A percentile compares a stretch with the other conserved stretches of the same genome.
phyloP scores from a whole-genome alignment of 30 jellyfish, hydroid and myxozoan genomes.

The Rhopilema esculentum region DNA sequence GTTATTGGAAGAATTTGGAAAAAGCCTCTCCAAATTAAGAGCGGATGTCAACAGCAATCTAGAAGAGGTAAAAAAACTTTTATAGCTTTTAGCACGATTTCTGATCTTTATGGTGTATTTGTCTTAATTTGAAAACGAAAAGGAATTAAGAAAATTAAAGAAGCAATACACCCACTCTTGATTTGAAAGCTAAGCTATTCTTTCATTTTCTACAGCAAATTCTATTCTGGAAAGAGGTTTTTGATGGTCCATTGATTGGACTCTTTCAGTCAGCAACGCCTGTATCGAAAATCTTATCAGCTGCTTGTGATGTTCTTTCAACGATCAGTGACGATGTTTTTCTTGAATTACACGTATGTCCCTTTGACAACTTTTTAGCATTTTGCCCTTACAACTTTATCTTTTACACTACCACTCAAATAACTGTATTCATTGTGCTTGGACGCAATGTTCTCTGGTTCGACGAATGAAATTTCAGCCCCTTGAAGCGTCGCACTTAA shows the following conservation, averaged over 20 bases:
- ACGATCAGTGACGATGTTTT: conserved; percentile 49
- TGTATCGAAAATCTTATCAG: conserved; percentile 43
- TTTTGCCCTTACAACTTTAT: too few relatives aligned
- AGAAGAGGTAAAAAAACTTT: conserved; percentile 25
- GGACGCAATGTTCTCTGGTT: too few relatives aligned
- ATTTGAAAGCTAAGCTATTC: not conserved
- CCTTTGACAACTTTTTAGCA: too few relatives aligned
- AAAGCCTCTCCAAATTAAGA: conserved; percentile 25
- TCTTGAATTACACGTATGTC: conserved; percentile 8
- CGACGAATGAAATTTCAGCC: too few relatives aligned
- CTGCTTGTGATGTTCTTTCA: conserved; percentile 66
- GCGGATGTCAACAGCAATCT: not conserved
- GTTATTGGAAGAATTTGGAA: conserved; percentile 70
- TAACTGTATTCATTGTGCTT: too few relatives aligned
- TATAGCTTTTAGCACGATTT: too few relatives aligned
- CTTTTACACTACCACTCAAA: too few relatives aligned
- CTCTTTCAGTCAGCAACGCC: conserved; percentile 49
- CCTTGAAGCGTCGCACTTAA: too few relatives aligned
- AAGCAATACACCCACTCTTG: too few relatives aligned
- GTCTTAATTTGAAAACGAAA: too few relatives aligned
- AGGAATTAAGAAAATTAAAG: too few relatives aligned
- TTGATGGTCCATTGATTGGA: conserved; percentile 53
- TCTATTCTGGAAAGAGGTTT: conserved; percentile 31
- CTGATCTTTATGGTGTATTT: too few relatives aligned
- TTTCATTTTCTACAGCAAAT: conserved; percentile 34